Evolutionary conservation across 2,113 vertebrate species (phyloP), one percentile per base, ranked within the genome.

Genomic region (Anser brachyrhynchus): DNA sequence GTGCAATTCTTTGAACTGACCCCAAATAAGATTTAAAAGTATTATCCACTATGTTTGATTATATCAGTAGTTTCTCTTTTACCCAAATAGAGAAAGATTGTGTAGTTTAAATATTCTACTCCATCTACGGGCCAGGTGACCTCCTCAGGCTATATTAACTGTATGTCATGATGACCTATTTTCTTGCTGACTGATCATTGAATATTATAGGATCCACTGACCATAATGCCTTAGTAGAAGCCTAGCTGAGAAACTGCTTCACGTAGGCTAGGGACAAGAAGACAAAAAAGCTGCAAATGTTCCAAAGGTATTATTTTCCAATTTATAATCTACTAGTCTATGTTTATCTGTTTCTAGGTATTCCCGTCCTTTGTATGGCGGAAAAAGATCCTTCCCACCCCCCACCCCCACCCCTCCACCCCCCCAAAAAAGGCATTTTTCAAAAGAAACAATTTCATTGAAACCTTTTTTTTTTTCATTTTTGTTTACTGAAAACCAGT

Each of bases 41-140:
- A 69, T 8, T 59, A 51, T 22, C 12, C 22, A 18, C 21, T 31
- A 1, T 72, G 10, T n/a, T 72, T 74, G 43, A 62, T 43, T 85
- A 15, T 25, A 39, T 22, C 9, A 35, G 7, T 35, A 35, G 7
- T 35, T 73, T 81, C 21, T 39, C 3, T 28, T 41, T 79, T 51
- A 19, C 4, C 25, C 15, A 72, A 46, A 57, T 39, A 20, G 18
- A 35, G 74, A 44, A 58, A 66, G 35, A 29, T 2, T 11, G 4
- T 73, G 6, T 51, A 58, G 8, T 54, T 89, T 20, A 62, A 65
- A 61, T 39, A 3, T 49, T 89, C 77, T 21, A 58, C n/a, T 62
- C 4, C 2, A 13, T 6, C 7, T 19, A 11, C 8, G 4, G 19
- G 33, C 5, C 2, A 58, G 15, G 11, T 26, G 73, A 10, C 18